Conservation (phyloP, 1,140 invertebrate species). For the Hypsibius dujardini region DNA sequence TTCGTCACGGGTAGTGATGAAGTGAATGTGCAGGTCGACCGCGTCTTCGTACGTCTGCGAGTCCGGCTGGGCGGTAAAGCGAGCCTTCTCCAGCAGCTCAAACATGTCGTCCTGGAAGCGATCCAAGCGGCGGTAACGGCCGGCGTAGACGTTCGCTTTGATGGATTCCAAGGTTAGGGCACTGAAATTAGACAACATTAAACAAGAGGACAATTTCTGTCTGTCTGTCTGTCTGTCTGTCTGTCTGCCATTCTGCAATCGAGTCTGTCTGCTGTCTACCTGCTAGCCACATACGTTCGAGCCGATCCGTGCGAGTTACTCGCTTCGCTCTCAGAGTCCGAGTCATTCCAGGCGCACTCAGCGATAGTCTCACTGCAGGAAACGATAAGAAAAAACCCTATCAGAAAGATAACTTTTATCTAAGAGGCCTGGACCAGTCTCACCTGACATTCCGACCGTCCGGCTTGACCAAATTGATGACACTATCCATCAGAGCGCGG, state of each 20-base stretch:
- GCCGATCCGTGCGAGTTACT: not conserved
- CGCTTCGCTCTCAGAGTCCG: not conserved
- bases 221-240: too few species aligned
- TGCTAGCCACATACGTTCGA: too few species aligned
- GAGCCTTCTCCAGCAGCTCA: slow-evolving; percentile 67
- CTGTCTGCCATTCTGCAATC: too few species aligned
- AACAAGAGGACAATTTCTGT: too few species aligned
- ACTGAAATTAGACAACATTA: too few species aligned
- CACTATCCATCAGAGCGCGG: not conserved
- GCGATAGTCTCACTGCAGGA: slow-evolving; percentile 41
- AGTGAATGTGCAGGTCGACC: slow-evolving; percentile 76
- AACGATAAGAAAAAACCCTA: too few species aligned
- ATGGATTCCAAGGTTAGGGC: slow-evolving; percentile 59
- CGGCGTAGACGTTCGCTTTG: slow-evolving; percentile 61
- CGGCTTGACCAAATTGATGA: not conserved
- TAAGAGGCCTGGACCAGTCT: too few species aligned
- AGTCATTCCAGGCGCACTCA: not conserved
- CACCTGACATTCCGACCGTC: slow-evolving; percentile 49
- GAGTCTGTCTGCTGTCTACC: too few species aligned
- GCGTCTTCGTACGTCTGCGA: slow-evolving; percentile 82
- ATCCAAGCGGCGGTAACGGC: slow-evolving; percentile 75
- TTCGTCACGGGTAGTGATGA: slow-evolving; percentile 49
- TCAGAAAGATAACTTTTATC: too few species aligned
- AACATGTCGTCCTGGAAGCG: slow-evolving; percentile 93
- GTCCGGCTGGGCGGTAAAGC: slow-evolving; percentile 40